Base-by-base conservation (phyloP, 1,140 invertebrate species). In the Chironomus tepperi region DNA sequence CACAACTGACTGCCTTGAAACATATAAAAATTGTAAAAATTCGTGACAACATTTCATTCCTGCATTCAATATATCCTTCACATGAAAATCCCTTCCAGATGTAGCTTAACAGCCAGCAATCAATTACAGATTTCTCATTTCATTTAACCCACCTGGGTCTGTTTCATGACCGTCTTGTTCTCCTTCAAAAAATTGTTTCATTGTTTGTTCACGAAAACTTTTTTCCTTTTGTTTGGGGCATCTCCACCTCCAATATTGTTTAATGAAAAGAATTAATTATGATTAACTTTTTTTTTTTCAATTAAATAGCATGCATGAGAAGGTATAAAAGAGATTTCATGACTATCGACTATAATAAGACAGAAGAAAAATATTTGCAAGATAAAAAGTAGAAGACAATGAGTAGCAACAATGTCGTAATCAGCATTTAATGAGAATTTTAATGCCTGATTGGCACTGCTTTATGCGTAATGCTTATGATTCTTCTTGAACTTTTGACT, bases 181-280 rank as follows among this genome's bases (percentile, higher is more conserved):
- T 57, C n/a, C n/a, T n/a, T n/a, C 47, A 57, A n/a, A 57, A 57
- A 57, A n/a, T 0, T 57, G 10, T n/a, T 57, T 57, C 47, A 57
- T 57, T 57, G n/a, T 57, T 57, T 57, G 47, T n/a, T n/a, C 47
- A 57, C 15, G 43, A 47, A 47, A 47, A 2, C 19, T 18, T 70
- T 7, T 18, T 70, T 10, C 65, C 16, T 19, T 70, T 70, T 70
- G 16, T 70, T 70, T 18, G 65, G n/a, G 10, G 12, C 9, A 57
- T n/a, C 47, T 57, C 47, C 47, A 57, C 47, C 47, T 57, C n/a
- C n/a, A 12, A 57, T 57, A 57, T 57, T n/a, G 3, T 21, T 18
- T 70, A 21, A 70, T 70, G 19, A 70, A 70, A 70, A 21, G 65
- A 70, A 70, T 70, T 70, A 70, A 70, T 70, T 70, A 70, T 70